These are phyloP conservation scores for Albula goreensis DNA, from an alignment of 2,113 vertebrate species.

Conservation along the genomic window DNA sequence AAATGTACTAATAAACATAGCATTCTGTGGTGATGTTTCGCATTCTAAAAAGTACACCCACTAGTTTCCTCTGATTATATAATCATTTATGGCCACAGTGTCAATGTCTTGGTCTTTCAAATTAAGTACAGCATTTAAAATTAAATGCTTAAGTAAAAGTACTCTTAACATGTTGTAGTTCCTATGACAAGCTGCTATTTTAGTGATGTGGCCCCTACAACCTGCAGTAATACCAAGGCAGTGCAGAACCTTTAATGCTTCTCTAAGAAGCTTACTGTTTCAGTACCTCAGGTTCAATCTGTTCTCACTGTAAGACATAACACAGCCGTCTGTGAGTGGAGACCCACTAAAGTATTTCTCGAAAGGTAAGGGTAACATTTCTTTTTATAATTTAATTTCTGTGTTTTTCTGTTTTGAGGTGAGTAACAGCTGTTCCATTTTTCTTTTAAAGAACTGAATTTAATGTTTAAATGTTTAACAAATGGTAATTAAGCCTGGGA, in stretches of 20 bases:
- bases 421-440: neutral
- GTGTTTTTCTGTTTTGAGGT: neutral
- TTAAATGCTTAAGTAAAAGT: neutral
- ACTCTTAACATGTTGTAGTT: neutral
- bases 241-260: slow-evolving; percentile 53
- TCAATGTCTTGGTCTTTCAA: neutral
- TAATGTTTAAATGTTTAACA: neutral
- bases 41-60: neutral
- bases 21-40: neutral
- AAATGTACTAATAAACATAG: neutral
- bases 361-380: slow-evolving; percentile 46
- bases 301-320: slow-evolving; percentile 47
- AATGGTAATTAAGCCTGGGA: neutral
- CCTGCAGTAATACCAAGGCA: slow-evolving; percentile 36
- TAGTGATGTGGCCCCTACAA: slow-evolving; percentile 6
- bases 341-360: slow-evolving; percentile 26
- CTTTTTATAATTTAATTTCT: neutral
- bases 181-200: slow-evolving; percentile 2
- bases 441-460: neutral
- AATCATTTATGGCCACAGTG: neutral
- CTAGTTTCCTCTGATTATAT: neutral
- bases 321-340: slow-evolving; percentile 25
- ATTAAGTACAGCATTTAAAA: neutral
- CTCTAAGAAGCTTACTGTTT: slow-evolving; percentile 67
- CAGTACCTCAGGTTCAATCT: slow-evolving; percentile 47